These are phyloP conservation scores for Boulengeromyrus knoepffleri DNA, from an alignment of 2,113 vertebrate genomes.

Conservation along the genomic window DNA sequence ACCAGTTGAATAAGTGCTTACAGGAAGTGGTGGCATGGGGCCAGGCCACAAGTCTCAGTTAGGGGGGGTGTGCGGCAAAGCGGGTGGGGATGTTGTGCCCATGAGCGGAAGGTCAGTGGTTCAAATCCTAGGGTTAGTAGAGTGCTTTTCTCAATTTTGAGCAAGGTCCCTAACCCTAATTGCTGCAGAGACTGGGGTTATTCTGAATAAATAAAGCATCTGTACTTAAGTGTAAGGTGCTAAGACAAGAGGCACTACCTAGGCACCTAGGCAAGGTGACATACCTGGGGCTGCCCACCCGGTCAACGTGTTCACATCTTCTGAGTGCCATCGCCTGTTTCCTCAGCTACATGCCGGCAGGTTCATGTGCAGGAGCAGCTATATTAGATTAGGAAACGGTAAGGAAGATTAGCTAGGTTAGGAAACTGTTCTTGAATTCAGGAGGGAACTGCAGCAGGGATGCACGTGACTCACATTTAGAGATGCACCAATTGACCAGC, in stretches of 20 bases:
- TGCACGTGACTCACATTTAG: neutral
- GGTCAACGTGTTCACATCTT: neutral
- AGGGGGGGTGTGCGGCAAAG: neutral
- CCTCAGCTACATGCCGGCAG: neutral
- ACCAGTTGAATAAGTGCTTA: conserved; percentile 49
- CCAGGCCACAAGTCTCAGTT: neutral
- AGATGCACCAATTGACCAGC: no score
- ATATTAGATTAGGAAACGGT: neutral
- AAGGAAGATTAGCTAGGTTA: neutral
- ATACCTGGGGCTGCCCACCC: neutral
- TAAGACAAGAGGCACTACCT: neutral
- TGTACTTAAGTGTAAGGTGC: neutral
- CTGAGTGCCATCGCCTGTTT: neutral
- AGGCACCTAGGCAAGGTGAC: neutral
- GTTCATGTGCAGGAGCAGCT: neutral
- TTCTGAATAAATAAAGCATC: neutral
- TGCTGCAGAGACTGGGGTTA: neutral
- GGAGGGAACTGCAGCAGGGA: neutral
- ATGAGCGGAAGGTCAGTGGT: neutral
- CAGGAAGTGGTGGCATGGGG: conserved; percentile 39
- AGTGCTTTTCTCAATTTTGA: neutral
- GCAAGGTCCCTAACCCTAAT: neutral
- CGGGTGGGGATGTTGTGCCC: neutral
- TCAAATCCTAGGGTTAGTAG: neutral
- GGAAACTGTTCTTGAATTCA: neutral